A percentile compares a stretch with the other conserved stretches of the same genome.
Conservation (phyloP, 2,797 vertebrate species). For the Cercopithecus diana region DNA sequence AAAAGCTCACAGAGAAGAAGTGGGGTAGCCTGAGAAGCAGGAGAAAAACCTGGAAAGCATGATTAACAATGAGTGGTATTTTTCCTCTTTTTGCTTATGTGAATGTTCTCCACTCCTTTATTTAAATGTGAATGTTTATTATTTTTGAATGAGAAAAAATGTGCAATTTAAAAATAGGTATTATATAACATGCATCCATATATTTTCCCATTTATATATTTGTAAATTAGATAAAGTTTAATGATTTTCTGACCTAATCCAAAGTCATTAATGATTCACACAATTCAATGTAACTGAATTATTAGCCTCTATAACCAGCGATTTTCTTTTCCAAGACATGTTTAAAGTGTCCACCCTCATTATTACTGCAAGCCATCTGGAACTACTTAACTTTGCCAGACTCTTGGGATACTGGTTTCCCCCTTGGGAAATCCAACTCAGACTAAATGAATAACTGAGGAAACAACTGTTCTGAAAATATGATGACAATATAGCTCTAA, state of each 20-base stretch:
- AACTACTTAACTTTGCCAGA: conserved; percentile 64
- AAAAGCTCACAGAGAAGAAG: conserved; percentile 29
- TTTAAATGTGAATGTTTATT: background rate
- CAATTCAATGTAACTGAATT: conserved; percentile 54
- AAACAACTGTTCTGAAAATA: conserved; percentile 61
- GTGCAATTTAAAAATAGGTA: conserved; percentile 5
- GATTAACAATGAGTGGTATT: background rate
- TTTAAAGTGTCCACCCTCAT: conserved; percentile 60
- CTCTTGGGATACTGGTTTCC: conserved; percentile 42
- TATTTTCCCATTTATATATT: background rate
- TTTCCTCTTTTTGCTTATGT: conserved; percentile 27
- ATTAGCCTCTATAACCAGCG: conserved; percentile 60
- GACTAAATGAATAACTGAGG: conserved; percentile 58
- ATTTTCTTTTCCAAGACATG: conserved; percentile 67
- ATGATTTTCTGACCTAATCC: conserved; percentile 45
- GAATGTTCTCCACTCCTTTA: background rate
- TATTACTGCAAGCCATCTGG: conserved; percentile 65
- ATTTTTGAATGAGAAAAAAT: conserved; percentile 25
- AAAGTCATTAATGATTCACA: conserved; percentile 58
- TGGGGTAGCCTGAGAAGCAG: background rate
- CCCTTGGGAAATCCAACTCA: conserved; percentile 42
- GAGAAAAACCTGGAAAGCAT: conserved; percentile 1
- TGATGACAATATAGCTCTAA: conserved; percentile 29
- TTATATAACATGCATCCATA: background rate
- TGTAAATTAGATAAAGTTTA: conserved; percentile 45